Base-by-base conservation (phyloP, 2,888 invertebrate species). In the Ferrisia virgata region DNA sequence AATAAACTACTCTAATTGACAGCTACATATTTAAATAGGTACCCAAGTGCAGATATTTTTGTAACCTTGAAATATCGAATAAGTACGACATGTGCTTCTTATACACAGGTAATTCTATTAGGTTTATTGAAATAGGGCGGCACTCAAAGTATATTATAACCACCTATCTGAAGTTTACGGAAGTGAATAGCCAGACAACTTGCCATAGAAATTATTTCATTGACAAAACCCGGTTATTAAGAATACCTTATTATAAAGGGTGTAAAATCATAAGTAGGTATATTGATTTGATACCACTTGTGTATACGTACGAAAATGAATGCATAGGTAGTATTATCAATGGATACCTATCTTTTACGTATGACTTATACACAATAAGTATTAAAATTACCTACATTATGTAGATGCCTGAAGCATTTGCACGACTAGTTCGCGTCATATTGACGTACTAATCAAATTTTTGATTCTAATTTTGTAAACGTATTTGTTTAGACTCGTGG, bases 211-310 rank as follows among this genome's bases (percentile, higher is more conserved):
- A 28, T 6, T 72, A 33, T 33, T 72, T 72, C 72, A 72, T 72
- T 72, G 72, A 72, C 18, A 72, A 72, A 72, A 72, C 72, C 72
- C 72, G 72, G 72, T 72, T 36, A 72, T 72, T 33, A 72, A 72
- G 31, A 72, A 33, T 33, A 72, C 72, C 72, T 33, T 72, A 36
- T 33, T 33, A 36, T 72, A 36, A n/a, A 72, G 33, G 72, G 72
- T 72, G 33, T n/a, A 18, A 31, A 33, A 33, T 43, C 43, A 43
- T n/a, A 43, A 2, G 40, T 43, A 43, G 15, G 13, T 31, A 31
- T 18, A 31, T 69, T 6, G 58, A 58, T 58, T 58, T 22, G 25
- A 58, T 58, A 25, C 2, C 25, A 58, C 58, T 25, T 25, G 5
- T 9, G 6, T 22, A n/a, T n/a, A n/a, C n/a, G n/a, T n/a, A n/a